phyloP scores from a whole-genome alignment of 2,797 vertebrate species.

The Melanogrammus aeglefinus region DNA sequence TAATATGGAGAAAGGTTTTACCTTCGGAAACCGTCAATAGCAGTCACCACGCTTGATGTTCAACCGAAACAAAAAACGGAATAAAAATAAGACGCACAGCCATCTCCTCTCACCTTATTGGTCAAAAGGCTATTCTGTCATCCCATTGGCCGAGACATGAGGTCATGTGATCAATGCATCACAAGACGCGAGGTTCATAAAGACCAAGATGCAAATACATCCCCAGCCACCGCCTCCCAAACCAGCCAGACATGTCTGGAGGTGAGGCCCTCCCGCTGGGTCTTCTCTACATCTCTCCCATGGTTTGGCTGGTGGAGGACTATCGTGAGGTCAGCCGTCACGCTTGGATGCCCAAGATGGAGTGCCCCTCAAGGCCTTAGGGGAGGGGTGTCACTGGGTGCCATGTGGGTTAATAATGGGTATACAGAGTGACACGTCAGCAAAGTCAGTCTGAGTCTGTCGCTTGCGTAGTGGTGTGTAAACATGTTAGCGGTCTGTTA shows the following conservation, averaged over 20 bases:
- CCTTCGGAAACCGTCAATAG: background rate
- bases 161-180: constrained; percentile 77
- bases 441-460: background rate
- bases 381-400: background rate
- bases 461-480: background rate
- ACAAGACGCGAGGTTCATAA: constrained; percentile 73
- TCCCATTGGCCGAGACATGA: constrained; percentile 77
- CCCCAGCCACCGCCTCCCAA: constrained; percentile 12
- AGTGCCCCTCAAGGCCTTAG: background rate
- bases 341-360: no score
- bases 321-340: background rate
- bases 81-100: constrained; percentile 56
- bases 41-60: background rate
- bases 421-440: background rate
- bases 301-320: no score
- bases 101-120: background rate
- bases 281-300: background rate
- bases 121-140: constrained; percentile 48
- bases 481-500: background rate
- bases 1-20: background rate
- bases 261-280: constrained; percentile 39
- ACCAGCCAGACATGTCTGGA: constrained; percentile 69
- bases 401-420: background rate
- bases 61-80: constrained; percentile 32
- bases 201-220: constrained; percentile 34